phyloP scores from a whole-genome alignment of 2,888 invertebrate genomes.

The Lasioglossum leucozonium region DNA sequence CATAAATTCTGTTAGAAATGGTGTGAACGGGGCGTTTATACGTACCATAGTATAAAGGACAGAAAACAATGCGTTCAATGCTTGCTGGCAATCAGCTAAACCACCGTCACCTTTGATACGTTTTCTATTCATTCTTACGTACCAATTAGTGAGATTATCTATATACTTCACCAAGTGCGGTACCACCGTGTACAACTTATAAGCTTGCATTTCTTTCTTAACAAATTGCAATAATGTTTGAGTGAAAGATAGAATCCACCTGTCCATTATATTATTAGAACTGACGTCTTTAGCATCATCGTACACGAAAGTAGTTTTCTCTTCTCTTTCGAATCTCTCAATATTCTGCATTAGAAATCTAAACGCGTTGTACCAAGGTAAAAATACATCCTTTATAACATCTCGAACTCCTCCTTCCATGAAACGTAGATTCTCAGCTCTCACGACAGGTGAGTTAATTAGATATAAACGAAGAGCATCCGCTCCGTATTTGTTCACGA shows the following conservation, averaged over 20 bases:
- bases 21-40: constrained; percentile 99
- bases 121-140: constrained; percentile 97
- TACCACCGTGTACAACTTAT: constrained; percentile 97
- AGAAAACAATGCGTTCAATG: constrained; percentile 94
- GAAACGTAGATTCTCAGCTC: constrained; percentile 97
- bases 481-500: constrained; percentile 96
- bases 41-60: constrained; percentile 95
- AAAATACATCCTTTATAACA: constrained; percentile 97
- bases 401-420: constrained; percentile 99
- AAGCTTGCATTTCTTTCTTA: constrained; percentile 96
- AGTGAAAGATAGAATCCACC: constrained; percentile 98
- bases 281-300: constrained; percentile 76
- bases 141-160: constrained; percentile 99
- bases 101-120: constrained; percentile 97
- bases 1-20: constrained; percentile 97
- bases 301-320: constrained; percentile 84
- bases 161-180: constrained; percentile 97
- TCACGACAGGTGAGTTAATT: constrained; percentile 98
- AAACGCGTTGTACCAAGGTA: constrained; percentile 98
- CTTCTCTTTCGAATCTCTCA: constrained; percentile 91
- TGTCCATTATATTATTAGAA: constrained; percentile 94
- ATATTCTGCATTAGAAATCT: constrained; percentile 98
- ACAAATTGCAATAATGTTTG: constrained; percentile 96
- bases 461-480: constrained; percentile 98
- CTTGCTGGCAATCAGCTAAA: constrained; percentile 91